phyloP scores from a whole-genome alignment of 2,888 invertebrate genomes.

The Drosophila colorata region DNA sequence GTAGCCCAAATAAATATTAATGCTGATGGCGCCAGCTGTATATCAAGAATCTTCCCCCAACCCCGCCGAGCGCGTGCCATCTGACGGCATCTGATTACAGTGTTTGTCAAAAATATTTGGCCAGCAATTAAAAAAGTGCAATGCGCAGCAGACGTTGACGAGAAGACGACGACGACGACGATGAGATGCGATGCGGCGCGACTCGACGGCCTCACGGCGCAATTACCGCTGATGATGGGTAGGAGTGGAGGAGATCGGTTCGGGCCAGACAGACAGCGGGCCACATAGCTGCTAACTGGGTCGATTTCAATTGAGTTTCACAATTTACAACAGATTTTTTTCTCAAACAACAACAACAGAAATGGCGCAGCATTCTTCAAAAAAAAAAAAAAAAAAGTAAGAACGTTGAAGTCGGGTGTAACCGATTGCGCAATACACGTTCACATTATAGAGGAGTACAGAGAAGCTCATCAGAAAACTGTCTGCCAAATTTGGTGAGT shows the following conservation, averaged over 20 bases:
- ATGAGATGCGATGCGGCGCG: conserved; percentile 22
- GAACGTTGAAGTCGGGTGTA: too few species aligned
- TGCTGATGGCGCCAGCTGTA: conserved; percentile 44
- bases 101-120: conserved; percentile 77
- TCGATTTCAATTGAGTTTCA: conserved; percentile 66
- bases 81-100: conserved; percentile 69
- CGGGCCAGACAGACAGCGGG: conserved; percentile 32
- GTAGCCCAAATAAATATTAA: conserved; percentile 36
- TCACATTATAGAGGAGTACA: too few species aligned
- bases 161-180: conserved; percentile 26
- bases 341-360: conserved; percentile 35
- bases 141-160: conserved; percentile 74
- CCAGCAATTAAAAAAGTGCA: conserved; percentile 75
- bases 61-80: conserved; percentile 3
- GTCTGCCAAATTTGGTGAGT: too few species aligned
- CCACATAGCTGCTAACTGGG: conserved; percentile 57
- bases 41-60: conserved; percentile 7
- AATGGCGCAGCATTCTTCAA: conserved; percentile 51
- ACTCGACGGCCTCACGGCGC: conserved; percentile 25
- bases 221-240: conserved; percentile 37
- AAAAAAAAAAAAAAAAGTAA: too few species aligned
- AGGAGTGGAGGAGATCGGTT: conserved; percentile 43
- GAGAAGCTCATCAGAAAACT: too few species aligned
- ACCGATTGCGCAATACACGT: too few species aligned
- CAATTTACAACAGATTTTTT: conserved; percentile 53